phyloP scores from a whole-genome alignment of 2,888 invertebrate species.

The Drosophila atripex region DNA sequence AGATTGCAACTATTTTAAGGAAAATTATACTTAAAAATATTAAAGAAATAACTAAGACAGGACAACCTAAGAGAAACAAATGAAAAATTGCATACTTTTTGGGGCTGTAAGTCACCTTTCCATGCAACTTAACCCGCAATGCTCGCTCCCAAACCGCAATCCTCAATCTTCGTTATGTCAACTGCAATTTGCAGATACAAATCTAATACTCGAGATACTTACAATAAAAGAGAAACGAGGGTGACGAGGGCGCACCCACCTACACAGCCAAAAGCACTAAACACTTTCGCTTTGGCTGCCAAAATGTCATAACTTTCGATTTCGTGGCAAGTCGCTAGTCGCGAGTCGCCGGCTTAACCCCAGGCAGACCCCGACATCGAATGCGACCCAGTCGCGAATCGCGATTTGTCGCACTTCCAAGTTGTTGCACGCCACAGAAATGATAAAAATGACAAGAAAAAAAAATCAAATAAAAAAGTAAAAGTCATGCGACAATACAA shows the following conservation, averaged over 20 bases:
- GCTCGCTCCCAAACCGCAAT: not conserved
- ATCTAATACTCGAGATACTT: conserved; percentile 42
- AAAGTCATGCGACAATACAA: conserved; percentile 66
- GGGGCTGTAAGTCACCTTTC: not conserved
- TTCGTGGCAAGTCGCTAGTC: conserved; percentile 52
- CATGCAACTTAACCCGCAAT: not conserved
- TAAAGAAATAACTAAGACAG: too few species aligned
- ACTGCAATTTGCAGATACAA: conserved; percentile 68
- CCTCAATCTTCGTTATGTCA: conserved; percentile 34
- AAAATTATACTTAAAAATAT: too few species aligned
- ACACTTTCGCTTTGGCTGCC: conserved; percentile 65
- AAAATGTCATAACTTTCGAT: conserved; percentile 77
- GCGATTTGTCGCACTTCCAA: conserved; percentile 43
- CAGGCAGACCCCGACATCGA: conserved; percentile 17
- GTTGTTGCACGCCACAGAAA: conserved; percentile 64
- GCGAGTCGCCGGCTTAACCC: conserved; percentile 27
- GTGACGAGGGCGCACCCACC: conserved; percentile 9
- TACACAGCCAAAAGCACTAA: conserved; percentile 19
- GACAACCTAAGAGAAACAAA: too few species aligned
- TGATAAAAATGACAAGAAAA: not conserved
- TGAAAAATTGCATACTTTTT: not conserved
- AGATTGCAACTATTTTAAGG: too few species aligned
- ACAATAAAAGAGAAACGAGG: not conserved
- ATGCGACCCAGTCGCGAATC: conserved; percentile 21
- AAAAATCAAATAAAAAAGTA: conserved; percentile 56